Conservation (phyloP, 2,888 invertebrate species). For the Caenorhabditis imperialis region DNA sequence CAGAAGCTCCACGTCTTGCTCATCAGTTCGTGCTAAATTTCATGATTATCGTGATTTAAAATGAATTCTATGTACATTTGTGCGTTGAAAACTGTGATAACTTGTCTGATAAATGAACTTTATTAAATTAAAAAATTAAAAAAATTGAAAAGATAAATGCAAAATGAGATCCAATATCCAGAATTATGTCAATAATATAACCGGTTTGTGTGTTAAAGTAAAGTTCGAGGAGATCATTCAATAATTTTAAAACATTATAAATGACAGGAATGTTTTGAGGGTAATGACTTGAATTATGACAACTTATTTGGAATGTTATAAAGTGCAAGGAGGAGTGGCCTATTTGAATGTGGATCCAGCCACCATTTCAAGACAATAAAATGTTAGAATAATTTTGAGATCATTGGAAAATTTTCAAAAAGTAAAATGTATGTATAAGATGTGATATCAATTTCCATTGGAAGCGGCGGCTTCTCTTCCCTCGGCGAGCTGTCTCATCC, state of each 20-base stretch:
- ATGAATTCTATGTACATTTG: too few species aligned
- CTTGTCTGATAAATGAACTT: neutral
- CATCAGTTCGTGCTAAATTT: slow-evolving; percentile 48
- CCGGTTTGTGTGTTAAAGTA: too few species aligned
- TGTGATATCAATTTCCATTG: too few species aligned
- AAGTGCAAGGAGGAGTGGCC: slow-evolving; percentile 1
- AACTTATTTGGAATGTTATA: slow-evolving; percentile 1
- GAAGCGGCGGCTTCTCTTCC: slow-evolving; percentile 33
- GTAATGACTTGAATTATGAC: neutral
- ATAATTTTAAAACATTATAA: too few species aligned
- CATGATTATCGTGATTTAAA: too few species aligned
- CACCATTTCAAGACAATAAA: neutral
- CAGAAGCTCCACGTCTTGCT: slow-evolving; percentile 38
- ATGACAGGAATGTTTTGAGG: neutral
- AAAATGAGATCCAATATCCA: too few species aligned
- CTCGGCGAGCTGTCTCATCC: slow-evolving; percentile 57
- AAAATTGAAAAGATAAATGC: too few species aligned
- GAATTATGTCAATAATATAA: too few species aligned
- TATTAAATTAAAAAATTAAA: too few species aligned
- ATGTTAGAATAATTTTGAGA: slow-evolving; percentile 2
- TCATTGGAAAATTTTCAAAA: slow-evolving; percentile 7
- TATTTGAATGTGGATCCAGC: slow-evolving; percentile 16
- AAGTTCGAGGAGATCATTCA: too few species aligned
- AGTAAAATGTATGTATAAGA: too few species aligned
- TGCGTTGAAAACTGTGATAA: neutral